Evolutionary conservation across 2,888 invertebrate genomes (phyloP), one percentile per base, ranked within the genome.

Genomic region (Oxytorus armatus): DNA sequence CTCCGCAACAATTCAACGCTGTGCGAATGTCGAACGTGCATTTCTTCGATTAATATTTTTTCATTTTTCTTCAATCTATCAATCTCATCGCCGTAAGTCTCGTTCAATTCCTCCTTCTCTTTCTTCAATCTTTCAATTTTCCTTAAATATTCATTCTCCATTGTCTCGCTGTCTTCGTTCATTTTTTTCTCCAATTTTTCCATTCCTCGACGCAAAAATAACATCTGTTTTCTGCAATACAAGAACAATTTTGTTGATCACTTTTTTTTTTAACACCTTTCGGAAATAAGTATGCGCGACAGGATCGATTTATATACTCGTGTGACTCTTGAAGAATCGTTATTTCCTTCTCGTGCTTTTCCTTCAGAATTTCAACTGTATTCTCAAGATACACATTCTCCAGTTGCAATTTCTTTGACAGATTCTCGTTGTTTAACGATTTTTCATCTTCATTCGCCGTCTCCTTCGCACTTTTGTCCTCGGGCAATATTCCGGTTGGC

Each of bases 291-390:
- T 25, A 23, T 1, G n/a, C n/a, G n/a, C n/a, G n/a, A n/a, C n/a
- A 47, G 18, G 42, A 55, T 44, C 7, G 49, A 81, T 42, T n/a
- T n/a, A 8, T 75, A 69, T 87, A 91, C 91, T 86, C 88, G 63
- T 91, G 89, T 1, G 89, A 91, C 63, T 90, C 88, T 77, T 90
- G 86, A 11, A 90, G 81, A 74, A 90, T 88, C 42, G 77, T 70
- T 14, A 90, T 86, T 83, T 92, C 92, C 70, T 84, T 88, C 53
- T 89, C 87, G 65, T 92, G 89, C 65, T 88, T 89, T 29, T 90
- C 87, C 66, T 86, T 90, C 29, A 89, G 53, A 74, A 81, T 87
- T 1, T 87, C 86, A 57, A 91, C 49, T 21, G 85, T 87, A 59
- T 82, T 88, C 76, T 91, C 89, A 47, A 91, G 79, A 77, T 87